Evolutionary conservation across 1,140 invertebrate species (phyloP).

Genomic region (Condylostylus longicornis): DNA sequence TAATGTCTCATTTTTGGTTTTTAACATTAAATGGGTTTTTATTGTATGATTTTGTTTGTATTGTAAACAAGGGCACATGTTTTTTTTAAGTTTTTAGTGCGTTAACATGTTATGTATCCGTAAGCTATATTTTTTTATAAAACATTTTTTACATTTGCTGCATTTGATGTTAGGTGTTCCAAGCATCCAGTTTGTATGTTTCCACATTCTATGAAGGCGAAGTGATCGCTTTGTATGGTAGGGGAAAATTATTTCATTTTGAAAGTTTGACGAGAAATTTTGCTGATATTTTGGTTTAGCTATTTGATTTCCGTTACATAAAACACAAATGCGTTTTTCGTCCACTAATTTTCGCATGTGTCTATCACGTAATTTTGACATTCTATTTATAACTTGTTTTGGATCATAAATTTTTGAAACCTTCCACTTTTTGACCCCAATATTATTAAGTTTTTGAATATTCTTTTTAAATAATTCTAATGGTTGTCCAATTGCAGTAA

Average conservation of each 20-base stretch:
- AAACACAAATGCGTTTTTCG: slow-evolving; percentile 16
- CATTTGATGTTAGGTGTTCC: slow-evolving; percentile 6
- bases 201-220: slow-evolving; percentile 33
- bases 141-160: slow-evolving; percentile 12
- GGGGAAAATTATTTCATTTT: too few relatives aligned
- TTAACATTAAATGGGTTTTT: too few relatives aligned
- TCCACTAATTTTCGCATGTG: slow-evolving; percentile 26
- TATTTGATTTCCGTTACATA: slow-evolving; percentile 11
- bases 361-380: slow-evolving; percentile 25
- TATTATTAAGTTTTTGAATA: too few relatives aligned
- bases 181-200: slow-evolving; percentile 18
- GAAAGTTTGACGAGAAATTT: slow-evolving; percentile 13
- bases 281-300: slow-evolving; percentile 3
- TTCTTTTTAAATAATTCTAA: background rate
- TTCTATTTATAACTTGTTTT: too few relatives aligned
- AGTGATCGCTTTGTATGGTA: slow-evolving; percentile 35
- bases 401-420: background rate
- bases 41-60: too few relatives aligned
- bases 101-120: slow-evolving; percentile 8
- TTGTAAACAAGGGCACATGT: too few relatives aligned
- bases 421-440: background rate
- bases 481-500: background rate
- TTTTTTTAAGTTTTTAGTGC: background rate
- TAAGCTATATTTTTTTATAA: slow-evolving; percentile 16
- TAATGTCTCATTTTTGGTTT: too few relatives aligned